Conservation (phyloP, 2,113 vertebrate species). For the Xiphophorus maculatus region DNA sequence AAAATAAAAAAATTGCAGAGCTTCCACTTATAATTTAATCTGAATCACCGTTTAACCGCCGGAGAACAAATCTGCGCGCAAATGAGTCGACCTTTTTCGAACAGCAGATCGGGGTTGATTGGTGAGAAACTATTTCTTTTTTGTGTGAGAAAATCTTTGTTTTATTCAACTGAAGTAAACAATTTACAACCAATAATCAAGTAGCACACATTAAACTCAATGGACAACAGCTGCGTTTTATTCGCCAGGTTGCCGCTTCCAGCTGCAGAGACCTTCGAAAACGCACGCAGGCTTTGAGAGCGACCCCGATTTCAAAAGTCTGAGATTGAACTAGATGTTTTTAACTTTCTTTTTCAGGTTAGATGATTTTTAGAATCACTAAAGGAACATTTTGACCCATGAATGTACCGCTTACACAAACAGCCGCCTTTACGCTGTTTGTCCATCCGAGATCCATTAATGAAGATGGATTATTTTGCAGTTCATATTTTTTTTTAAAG, state of each 20-base stretch:
- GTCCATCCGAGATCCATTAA: not conserved
- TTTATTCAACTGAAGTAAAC: no score
- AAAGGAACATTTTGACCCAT: not conserved
- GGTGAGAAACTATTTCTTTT: not conserved
- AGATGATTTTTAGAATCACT: not conserved
- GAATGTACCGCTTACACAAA: not conserved
- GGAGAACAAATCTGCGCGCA: not conserved
- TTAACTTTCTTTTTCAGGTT: not conserved
- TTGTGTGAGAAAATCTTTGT: not conserved
- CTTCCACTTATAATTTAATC: not conserved
- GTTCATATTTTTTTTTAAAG: not conserved
- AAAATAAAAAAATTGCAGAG: no score
- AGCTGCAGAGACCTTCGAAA: not conserved
- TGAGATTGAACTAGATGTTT: no score
- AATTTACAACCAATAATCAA: no score
- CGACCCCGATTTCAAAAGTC: no score
- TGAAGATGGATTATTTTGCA: not conserved
- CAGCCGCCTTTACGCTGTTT: not conserved
- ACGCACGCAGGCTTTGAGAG: not conserved
- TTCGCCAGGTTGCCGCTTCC: not conserved
- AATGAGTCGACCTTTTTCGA: not conserved
- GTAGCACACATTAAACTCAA: no score
- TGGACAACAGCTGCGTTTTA: no score
- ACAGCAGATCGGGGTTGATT: not conserved
- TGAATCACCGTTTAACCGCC: not conserved